A percentile compares a stretch with the other conserved stretches of the same genome.
Conservation (phyloP, 2,888 invertebrate species). For the Phalangium opilio region DNA sequence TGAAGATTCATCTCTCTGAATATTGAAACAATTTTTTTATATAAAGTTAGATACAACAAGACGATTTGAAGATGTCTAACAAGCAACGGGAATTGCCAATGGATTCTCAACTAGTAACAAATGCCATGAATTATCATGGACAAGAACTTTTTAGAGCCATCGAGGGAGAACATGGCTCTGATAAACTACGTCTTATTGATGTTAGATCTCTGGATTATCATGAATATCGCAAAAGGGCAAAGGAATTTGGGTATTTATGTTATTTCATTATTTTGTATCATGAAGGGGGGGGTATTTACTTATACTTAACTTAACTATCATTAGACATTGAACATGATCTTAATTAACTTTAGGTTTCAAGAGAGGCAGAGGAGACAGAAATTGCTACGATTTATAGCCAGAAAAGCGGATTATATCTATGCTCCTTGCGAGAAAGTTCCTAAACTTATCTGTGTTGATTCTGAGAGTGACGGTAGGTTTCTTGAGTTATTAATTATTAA, state of each 20-base stretch:
- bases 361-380: constrained; percentile 67
- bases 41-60: no score
- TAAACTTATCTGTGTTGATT: constrained; percentile 40
- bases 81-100: constrained; percentile 20
- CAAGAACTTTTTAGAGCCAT: constrained; percentile 73
- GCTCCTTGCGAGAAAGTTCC: constrained; percentile 36
- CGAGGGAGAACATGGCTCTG: constrained; percentile 67
- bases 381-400: constrained; percentile 70
- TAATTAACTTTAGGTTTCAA: constrained; percentile 11
- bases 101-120: constrained; percentile 45
- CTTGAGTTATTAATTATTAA: background rate
- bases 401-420: constrained; percentile 63
- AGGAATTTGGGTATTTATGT: constrained; percentile 48
- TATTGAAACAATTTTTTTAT: no score
- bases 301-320: no score
- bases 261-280: no score
- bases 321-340: no score
- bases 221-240: constrained; percentile 60
- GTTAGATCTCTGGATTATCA: constrained; percentile 48
- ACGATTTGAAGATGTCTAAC: no score
- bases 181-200: constrained; percentile 43
- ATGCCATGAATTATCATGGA: constrained; percentile 67
- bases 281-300: no score
- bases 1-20: no score
- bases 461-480: constrained; percentile 37